These are phyloP conservation scores for Agraylea sexmaculata DNA, from an alignment of 1,140 invertebrate species.

Conservation along the genomic window DNA sequence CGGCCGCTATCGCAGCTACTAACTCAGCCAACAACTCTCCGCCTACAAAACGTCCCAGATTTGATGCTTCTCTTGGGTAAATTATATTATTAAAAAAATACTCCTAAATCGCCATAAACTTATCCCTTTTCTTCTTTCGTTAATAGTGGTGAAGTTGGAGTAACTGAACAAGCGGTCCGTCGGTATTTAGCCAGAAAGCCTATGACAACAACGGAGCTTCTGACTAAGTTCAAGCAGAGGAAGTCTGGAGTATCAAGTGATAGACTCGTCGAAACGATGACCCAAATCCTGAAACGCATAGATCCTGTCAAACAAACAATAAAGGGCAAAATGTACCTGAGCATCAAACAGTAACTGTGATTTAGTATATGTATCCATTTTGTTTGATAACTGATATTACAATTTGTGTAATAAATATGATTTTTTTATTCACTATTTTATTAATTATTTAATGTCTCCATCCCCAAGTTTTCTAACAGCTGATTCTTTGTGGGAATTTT, in stretches of 20 bases:
- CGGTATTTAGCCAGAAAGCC: slow-evolving; percentile 89
- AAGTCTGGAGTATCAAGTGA: slow-evolving; percentile 83
- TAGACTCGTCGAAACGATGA: slow-evolving; percentile 84
- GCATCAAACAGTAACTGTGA: slow-evolving; percentile 47
- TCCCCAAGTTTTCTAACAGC: too few species aligned
- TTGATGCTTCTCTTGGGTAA: slow-evolving; percentile 29
- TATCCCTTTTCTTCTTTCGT: not conserved
- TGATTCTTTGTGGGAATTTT: too few species aligned
- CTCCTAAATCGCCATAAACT: not conserved
- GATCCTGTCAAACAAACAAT: slow-evolving; percentile 88
- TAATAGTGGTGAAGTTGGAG: slow-evolving; percentile 63
- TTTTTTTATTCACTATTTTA: too few species aligned
- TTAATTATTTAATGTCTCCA: too few species aligned
- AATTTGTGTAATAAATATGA: too few species aligned
- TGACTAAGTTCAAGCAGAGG: slow-evolving; percentile 92
- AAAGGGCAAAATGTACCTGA: slow-evolving; percentile 91
- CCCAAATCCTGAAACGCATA: slow-evolving; percentile 87
- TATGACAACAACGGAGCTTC: slow-evolving; percentile 88
- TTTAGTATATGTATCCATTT: too few species aligned
- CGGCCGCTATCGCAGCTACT: slow-evolving; percentile 18
- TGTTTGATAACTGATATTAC: too few species aligned
- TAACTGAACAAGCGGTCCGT: slow-evolving; percentile 87
- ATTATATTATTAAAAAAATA: slow-evolving; percentile 11
- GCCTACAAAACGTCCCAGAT: slow-evolving; percentile 27
- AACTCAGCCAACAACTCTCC: slow-evolving; percentile 20